These are phyloP conservation scores for Staurois parvus DNA, from an alignment of 2,797 vertebrate species.

Conservation along the genomic window DNA sequence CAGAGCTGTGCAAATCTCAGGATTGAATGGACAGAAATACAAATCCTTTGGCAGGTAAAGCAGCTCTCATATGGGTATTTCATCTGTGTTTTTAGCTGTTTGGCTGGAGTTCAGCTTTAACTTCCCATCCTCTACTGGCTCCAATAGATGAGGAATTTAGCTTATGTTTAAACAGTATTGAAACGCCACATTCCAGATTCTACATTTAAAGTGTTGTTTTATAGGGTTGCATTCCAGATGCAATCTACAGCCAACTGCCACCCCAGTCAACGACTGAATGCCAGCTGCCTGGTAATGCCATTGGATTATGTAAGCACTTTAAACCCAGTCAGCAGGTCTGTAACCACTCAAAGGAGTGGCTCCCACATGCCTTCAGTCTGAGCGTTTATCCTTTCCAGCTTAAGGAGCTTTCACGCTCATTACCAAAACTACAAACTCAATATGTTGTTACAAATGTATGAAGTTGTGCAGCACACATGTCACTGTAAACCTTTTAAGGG, in stretches of 20 bases:
- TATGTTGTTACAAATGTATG: constrained; percentile 45
- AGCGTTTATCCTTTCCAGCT: constrained; percentile 63
- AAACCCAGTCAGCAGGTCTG: constrained; percentile 63
- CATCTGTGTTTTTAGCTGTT: neutral
- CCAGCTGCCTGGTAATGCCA: constrained; percentile 58
- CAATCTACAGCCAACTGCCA: constrained; percentile 64
- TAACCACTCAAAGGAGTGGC: constrained; percentile 64
- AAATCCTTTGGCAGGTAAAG: neutral
- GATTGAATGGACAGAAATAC: neutral
- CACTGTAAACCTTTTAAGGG: neutral
- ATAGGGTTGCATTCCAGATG: constrained; percentile 62
- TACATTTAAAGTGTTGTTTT: constrained; percentile 53
- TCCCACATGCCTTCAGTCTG: constrained; percentile 60
- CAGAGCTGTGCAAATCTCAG: neutral
- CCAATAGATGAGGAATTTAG: constrained; percentile 41
- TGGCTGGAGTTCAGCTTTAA: neutral
- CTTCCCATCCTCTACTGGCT: neutral
- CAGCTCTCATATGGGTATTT: no score
- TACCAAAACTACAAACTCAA: constrained; percentile 57
- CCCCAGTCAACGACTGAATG: constrained; percentile 64
- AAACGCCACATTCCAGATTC: constrained; percentile 36
- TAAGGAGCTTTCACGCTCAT: constrained; percentile 45
- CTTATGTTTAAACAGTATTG: constrained; percentile 32
- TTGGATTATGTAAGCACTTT: constrained; percentile 68
- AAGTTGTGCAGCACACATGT: constrained; percentile 5